These are phyloP conservation scores for Temnothorax unifasciatus DNA, from an alignment of 2,888 invertebrate genomes.

Conservation along the genomic window DNA sequence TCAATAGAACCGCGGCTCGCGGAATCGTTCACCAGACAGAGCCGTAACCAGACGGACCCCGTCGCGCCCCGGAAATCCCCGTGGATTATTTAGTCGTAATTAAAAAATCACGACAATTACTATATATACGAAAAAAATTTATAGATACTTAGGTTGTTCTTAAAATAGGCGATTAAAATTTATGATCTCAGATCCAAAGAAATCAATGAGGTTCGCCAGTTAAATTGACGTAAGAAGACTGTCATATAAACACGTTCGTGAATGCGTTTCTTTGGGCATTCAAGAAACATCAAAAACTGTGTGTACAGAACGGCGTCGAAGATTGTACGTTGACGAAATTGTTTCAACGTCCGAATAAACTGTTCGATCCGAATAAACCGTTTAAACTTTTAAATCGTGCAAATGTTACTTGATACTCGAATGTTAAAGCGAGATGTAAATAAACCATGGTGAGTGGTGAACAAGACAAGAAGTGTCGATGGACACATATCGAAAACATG, in stretches of 20 bases:
- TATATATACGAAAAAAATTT: not conserved
- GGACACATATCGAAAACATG: not conserved
- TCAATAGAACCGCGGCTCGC: constrained; percentile 12
- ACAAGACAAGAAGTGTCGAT: not conserved
- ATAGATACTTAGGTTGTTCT: not conserved
- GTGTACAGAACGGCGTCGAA: no score
- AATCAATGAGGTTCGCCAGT: not conserved
- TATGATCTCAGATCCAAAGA: not conserved
- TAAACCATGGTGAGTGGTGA: not conserved
- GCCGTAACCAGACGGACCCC: not conserved
- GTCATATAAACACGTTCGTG: not conserved
- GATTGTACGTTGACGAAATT: not conserved
- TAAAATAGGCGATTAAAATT: not conserved
- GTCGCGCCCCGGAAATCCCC: not conserved
- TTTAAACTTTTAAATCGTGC: not conserved
- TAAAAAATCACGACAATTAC: not conserved
- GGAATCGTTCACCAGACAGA: constrained; percentile 16
- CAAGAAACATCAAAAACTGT: not conserved
- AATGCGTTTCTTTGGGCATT: not conserved
- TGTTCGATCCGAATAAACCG: not conserved
- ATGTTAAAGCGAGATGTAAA: not conserved
- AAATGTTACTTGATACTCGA: not conserved
- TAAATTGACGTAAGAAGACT: not conserved
- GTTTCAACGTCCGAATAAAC: not conserved
- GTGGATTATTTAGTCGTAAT: not conserved